These are phyloP conservation scores for Betta splendens DNA, from an alignment of 2,797 vertebrate species.

Conservation along the genomic window DNA sequence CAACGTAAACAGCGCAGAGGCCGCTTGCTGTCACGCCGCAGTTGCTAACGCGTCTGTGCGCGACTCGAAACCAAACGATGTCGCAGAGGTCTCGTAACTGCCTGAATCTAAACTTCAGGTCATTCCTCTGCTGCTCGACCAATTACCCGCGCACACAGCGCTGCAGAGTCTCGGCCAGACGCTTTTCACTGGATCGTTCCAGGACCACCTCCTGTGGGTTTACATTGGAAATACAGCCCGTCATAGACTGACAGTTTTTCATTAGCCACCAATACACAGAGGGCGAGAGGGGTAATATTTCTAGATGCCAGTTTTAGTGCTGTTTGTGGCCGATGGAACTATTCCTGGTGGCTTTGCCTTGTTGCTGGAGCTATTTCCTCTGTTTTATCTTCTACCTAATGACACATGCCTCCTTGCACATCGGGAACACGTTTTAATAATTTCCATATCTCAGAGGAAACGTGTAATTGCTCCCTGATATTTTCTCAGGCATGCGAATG, in stretches of 20 bases:
- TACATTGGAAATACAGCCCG: constrained; percentile 68
- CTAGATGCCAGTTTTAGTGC: constrained; percentile 54
- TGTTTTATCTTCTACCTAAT: constrained; percentile 11
- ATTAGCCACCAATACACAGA: constrained; percentile 61
- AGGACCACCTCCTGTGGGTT: constrained; percentile 78
- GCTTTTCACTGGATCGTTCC: constrained; percentile 68
- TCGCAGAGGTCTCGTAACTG: constrained; percentile 76
- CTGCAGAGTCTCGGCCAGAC: constrained; percentile 73
- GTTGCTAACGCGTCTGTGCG: constrained; percentile 29
- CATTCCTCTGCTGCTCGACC: constrained; percentile 76
- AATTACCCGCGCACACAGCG: constrained; percentile 71
- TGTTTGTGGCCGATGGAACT: constrained; percentile 45
- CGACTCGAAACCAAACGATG: constrained; percentile 53
- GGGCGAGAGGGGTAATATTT: constrained; percentile 46
- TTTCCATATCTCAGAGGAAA: constrained; percentile 71
- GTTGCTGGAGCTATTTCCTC: constrained; percentile 11
- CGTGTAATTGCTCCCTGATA: constrained; percentile 58
- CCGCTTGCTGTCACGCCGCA: constrained; percentile 39
- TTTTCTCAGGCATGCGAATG: constrained; percentile 67
- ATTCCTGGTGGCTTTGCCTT: constrained; percentile 34
- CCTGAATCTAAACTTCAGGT: constrained; percentile 78
- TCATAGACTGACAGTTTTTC: constrained; percentile 69
- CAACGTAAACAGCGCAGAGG: constrained; percentile 32
- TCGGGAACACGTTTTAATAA: constrained; percentile 53
- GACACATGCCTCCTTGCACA: constrained; percentile 20